A percentile compares a stretch with the other conserved stretches of the same genome.
These are phyloP conservation scores for Netelia virgata DNA, from an alignment of 2,888 invertebrate species.

Conservation along the genomic window DNA sequence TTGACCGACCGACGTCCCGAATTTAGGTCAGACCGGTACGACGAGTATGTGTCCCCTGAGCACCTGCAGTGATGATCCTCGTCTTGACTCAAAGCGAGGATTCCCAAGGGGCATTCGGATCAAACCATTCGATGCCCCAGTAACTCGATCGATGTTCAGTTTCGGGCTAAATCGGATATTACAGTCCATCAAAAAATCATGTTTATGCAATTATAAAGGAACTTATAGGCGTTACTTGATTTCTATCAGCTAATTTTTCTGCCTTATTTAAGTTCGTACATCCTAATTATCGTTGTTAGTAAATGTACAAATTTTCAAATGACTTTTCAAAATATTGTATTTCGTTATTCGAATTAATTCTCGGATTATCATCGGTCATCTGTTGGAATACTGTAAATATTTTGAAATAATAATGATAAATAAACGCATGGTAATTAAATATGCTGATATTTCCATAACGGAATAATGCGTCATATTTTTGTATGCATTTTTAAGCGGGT, in stretches of 20 bases:
- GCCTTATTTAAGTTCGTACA: too few species aligned
- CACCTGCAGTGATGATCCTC: conserved; percentile 19
- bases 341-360: too few species aligned
- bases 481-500: background rate
- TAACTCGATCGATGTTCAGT: conserved; percentile 8
- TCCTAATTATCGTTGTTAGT: too few species aligned
- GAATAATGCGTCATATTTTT: background rate
- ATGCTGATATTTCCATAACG: too few species aligned
- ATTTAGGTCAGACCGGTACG: conserved; percentile 50
- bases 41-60: conserved; percentile 25
- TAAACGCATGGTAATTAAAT: too few species aligned
- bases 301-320: too few species aligned
- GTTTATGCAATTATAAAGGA: background rate
- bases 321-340: too few species aligned
- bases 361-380: too few species aligned
- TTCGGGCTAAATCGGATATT: background rate
- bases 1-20: conserved; percentile 37
- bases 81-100: conserved; percentile 23
- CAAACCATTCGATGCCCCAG: conserved; percentile 47
- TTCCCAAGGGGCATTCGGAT: conserved; percentile 42
- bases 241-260: too few species aligned
- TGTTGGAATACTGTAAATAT: too few species aligned
- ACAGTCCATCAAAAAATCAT: background rate
- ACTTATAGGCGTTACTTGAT: too few species aligned
- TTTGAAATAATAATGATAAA: too few species aligned